A percentile compares a stretch with the other conserved stretches of the same genome.
phyloP scores from a whole-genome alignment of 2,113 vertebrate species.

The Lucifuga dentata region DNA sequence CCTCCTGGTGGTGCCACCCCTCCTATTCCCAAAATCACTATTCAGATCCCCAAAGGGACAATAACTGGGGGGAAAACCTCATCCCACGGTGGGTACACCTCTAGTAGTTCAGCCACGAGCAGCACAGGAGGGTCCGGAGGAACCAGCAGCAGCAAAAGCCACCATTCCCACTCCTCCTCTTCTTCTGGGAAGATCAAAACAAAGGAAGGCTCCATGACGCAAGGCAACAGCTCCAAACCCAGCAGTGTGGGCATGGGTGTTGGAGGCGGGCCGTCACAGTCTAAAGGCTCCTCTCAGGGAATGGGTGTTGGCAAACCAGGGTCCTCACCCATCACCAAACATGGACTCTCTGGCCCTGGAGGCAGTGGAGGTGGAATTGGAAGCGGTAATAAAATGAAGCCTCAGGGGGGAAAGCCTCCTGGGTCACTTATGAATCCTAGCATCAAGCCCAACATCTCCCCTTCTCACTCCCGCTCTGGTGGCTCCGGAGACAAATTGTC shows the following conservation, averaged over 20 bases:
- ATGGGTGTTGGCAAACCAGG: constrained; percentile 90
- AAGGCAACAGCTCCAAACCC: constrained; percentile 89
- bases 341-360: constrained; percentile 85
- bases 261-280: constrained; percentile 81
- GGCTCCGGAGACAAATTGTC: constrained; percentile 92
- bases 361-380: constrained; percentile 81
- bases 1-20: constrained; percentile 94
- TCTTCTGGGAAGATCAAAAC: constrained; percentile 95
- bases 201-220: constrained; percentile 91
- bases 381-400: constrained; percentile 90
- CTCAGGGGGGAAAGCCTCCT: constrained; percentile 93
- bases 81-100: constrained; percentile 93
- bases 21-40: constrained; percentile 98
- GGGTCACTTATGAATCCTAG: constrained; percentile 95
- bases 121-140: constrained; percentile 72
- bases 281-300: constrained; percentile 92
- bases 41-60: constrained; percentile 96
- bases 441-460: constrained; percentile 98
- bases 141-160: constrained; percentile 90
- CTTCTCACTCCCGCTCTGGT: constrained; percentile 94
- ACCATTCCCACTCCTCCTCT: constrained; percentile 93
- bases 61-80: constrained; percentile 94
- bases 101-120: constrained; percentile 88
- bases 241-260: constrained; percentile 83
- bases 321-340: constrained; percentile 95